Evolutionary conservation across 2,888 invertebrate genomes (phyloP), one percentile per base, ranked within the genome.

Genomic region (Thymelicus lineola): DNA sequence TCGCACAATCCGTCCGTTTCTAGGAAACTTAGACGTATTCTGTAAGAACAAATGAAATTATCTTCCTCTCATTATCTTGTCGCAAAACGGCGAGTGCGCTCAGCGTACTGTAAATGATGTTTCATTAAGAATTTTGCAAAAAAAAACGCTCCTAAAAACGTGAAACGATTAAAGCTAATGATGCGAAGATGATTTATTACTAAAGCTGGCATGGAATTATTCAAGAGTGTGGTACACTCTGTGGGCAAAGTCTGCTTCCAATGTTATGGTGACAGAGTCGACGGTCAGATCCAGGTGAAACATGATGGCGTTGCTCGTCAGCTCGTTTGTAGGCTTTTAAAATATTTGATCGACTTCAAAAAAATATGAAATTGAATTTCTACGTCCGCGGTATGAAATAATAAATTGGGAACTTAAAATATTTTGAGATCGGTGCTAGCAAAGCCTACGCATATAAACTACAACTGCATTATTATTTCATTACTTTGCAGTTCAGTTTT

Each of bases 61-160:
- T 50, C 48, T 17, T 50, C 15, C 48, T 50, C 15, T 15, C 17
- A 15, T 50, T 17, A 50, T 48, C 6, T 50, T 17, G 48, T 50
- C 48, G 48, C 48, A 7, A 10, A 17, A 45, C 45, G 12, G 48
- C 6, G 7, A 50, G 6, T 9, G 48, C n/a, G 46, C 9, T 50
- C 17, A 50, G 17, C 15, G 17, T 50, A 50, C 7, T 50, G 48
- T 50, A 7, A 50, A 17, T 17, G 7, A 50, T 50, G 48, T 50
- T 17, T 50, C 48, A 42, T 50, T 50, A 15, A 6, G 48, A 50
- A 50, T 50, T 15, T 50, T 17, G 1, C 17, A 50, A 50, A 28
- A 50, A 50, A 28, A 50, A 50, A 50, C 48, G 48, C 48, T 7
- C 48, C 15, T 50, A 50, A 50, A 50, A 50, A 50, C 15, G 17